phyloP scores from a whole-genome alignment of 2,113 vertebrate species.

The Chroicocephalus ridibundus region DNA sequence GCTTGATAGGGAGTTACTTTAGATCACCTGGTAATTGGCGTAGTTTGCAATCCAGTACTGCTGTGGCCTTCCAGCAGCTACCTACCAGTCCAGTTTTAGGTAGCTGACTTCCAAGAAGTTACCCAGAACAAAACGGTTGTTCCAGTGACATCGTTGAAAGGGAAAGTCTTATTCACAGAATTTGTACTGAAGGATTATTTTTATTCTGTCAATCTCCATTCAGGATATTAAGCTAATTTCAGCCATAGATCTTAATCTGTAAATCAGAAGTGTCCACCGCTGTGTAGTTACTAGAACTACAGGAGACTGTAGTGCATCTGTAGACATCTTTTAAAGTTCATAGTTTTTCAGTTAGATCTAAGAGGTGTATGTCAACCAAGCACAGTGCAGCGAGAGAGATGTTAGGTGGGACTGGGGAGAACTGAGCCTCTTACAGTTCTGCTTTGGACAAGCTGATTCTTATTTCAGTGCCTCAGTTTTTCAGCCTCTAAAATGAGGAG shows the following conservation, averaged over 20 bases:
- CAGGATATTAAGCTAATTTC: not conserved
- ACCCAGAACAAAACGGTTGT: not conserved
- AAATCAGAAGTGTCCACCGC: not conserved
- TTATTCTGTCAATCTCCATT: not conserved
- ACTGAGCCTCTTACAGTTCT: not conserved
- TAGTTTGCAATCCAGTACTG: not conserved
- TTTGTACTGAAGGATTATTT: not conserved
- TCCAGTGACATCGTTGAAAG: not conserved
- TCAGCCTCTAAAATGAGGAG: not conserved
- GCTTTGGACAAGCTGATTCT: not conserved
- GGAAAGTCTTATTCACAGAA: not conserved
- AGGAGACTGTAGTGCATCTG: not conserved
- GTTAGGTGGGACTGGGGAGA: not conserved
- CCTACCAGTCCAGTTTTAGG: not conserved
- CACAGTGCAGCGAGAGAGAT: accelerated
- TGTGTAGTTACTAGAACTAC: not conserved
- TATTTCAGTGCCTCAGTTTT: not conserved
- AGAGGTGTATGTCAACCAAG: not conserved
- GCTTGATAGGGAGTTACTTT: not conserved
- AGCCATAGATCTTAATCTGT: not conserved
- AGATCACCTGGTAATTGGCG: not conserved
- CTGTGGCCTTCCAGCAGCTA: not conserved
- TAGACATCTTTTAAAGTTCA: not conserved
- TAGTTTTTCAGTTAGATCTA: not conserved
- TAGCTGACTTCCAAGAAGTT: not conserved